A percentile compares a stretch with the other conserved stretches of the same genome.
These are phyloP conservation scores for Plodia interpunctella DNA, from an alignment of 1,140 invertebrate species.

Conservation along the genomic window DNA sequence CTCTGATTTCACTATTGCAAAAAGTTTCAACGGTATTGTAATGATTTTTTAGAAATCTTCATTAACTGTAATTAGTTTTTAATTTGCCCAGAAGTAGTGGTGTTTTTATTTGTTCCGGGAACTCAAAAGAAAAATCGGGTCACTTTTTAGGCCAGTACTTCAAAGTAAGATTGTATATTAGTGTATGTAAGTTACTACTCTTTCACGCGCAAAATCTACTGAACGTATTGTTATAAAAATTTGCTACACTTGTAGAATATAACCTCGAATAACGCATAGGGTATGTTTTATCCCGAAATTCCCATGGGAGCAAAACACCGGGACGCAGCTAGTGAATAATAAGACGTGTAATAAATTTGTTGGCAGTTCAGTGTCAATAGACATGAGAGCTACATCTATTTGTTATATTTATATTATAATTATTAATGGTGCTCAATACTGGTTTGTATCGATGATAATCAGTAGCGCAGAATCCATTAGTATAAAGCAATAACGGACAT, in stretches of 20 bases:
- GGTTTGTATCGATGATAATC: slow-evolving; percentile 11
- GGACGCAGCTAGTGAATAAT: too few species aligned
- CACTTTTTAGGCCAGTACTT: too few species aligned
- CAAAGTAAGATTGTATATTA: too few species aligned
- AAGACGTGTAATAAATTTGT: too few species aligned
- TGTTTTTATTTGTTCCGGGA: not conserved
- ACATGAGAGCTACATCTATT: not conserved
- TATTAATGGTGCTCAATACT: slow-evolving; percentile 11
- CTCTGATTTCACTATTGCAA: not conserved
- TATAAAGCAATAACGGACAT: not conserved
- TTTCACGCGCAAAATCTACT: too few species aligned
- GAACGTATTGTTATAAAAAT: too few species aligned
- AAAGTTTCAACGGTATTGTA: not conserved
- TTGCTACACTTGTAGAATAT: too few species aligned
- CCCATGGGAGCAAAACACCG: too few species aligned
- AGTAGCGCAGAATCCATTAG: slow-evolving; percentile 8
- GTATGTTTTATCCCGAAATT: too few species aligned
- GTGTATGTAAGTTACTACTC: too few species aligned
- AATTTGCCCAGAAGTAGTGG: not conserved
- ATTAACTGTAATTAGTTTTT: slow-evolving; percentile 5
- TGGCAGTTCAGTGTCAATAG: not conserved
- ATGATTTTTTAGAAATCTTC: slow-evolving; percentile 9
- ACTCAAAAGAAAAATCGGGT: too few species aligned
- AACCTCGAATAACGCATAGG: too few species aligned
- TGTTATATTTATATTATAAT: slow-evolving; percentile 9